These are phyloP conservation scores for Sakesphorus luctuosus DNA, from an alignment of 2,113 vertebrate genomes.

Conservation along the genomic window DNA sequence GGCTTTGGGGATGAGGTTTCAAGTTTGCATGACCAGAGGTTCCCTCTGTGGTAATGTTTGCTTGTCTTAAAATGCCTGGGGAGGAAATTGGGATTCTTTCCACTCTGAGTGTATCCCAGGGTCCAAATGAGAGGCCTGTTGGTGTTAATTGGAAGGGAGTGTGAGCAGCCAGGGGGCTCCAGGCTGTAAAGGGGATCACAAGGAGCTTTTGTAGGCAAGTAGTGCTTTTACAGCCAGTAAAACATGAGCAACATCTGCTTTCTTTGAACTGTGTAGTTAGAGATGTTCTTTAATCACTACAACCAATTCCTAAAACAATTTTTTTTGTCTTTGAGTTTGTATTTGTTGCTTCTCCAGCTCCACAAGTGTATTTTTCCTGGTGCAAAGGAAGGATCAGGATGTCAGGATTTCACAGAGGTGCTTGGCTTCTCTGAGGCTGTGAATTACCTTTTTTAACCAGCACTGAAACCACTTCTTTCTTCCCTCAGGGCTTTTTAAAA, in stretches of 20 bases:
- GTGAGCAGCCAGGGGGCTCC: neutral
- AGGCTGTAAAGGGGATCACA: neutral
- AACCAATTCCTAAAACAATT: neutral
- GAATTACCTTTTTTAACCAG: neutral
- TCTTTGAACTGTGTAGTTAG: neutral
- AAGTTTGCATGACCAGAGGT: neutral
- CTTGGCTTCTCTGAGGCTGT: neutral
- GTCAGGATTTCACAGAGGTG: neutral
- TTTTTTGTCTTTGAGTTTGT: neutral
- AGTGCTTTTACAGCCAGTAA: neutral
- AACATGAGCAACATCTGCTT: neutral
- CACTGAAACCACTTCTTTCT: neutral
- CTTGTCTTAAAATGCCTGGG: neutral
- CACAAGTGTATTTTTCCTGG: neutral
- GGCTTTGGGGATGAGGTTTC: neutral
- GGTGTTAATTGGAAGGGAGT: neutral
- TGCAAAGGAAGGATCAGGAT: neutral
- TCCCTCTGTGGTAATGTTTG: neutral
- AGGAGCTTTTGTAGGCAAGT: neutral
- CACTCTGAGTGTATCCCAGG: neutral
- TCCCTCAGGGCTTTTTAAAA: neutral
- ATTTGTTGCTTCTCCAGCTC: neutral
- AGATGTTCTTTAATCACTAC: neutral
- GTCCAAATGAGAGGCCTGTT: neutral
- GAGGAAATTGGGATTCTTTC: conserved; percentile 3